Evolutionary conservation across 64 coral and sea anemone genomes (phyloP).

Genomic region (Anthopleura sola): DNA sequence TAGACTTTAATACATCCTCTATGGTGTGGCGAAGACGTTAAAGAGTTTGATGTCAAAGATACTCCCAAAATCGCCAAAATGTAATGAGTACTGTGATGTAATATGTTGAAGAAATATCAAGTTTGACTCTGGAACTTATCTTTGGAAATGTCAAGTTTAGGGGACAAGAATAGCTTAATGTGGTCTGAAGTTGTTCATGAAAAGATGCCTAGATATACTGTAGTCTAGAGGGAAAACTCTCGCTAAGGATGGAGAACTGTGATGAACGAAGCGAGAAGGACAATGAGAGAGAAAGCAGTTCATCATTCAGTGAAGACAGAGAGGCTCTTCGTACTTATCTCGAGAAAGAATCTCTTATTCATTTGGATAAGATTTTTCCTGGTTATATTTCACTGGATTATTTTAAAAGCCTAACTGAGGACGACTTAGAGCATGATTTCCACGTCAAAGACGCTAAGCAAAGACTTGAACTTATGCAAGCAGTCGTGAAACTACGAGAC

Average conservation of each 20-base stretch:
- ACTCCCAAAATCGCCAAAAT: background rate
- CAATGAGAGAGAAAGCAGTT: constrained; percentile 55
- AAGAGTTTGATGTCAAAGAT: background rate
- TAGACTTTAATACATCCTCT: background rate
- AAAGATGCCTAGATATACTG: background rate
- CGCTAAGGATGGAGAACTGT: constrained; percentile 16
- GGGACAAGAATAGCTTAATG: constrained; percentile 2
- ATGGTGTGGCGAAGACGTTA: background rate
- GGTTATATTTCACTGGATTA: constrained; percentile 45
- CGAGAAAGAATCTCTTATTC: constrained; percentile 60
- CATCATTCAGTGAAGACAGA: constrained; percentile 58
- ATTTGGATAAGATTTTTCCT: constrained; percentile 64
- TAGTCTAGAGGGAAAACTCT: constrained; percentile 40
- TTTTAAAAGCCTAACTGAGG: constrained; percentile 70
- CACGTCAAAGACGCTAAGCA: constrained; percentile 60
- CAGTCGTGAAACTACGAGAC: constrained; percentile 57
- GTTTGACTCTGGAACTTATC: background rate
- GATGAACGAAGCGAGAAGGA: constrained; percentile 6
- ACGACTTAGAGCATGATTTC: constrained; percentile 86
- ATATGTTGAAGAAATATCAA: background rate
- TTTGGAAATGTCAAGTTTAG: constrained; percentile 2
- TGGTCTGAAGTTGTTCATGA: background rate
- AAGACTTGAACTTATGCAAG: constrained; percentile 64
- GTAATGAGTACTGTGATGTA: background rate
- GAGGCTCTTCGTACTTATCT: constrained; percentile 50